Percentiles rank a stretch among this genome's conserved stretches.
phyloP scores from a whole-genome alignment of 2,888 invertebrate species.

The Machimus rusticus region DNA sequence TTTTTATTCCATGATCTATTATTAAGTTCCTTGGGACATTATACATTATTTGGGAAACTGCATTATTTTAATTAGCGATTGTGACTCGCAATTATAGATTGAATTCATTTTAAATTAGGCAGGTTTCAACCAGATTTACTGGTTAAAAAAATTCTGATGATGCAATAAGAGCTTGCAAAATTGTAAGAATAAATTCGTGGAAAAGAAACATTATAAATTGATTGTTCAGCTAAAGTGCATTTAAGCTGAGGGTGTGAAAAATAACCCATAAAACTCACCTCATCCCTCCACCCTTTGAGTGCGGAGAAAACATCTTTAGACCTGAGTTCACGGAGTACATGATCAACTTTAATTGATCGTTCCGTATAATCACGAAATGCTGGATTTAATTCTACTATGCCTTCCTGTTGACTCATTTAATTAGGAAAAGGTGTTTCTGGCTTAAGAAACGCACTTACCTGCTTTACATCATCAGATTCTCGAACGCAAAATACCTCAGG shows the following conservation, averaged over 20 bases:
- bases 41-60: no score
- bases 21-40: no score
- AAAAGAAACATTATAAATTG: no score
- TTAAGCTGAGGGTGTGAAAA: background rate
- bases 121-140: no score
- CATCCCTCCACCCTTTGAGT: slow-evolving; percentile 91
- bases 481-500: slow-evolving; percentile 74
- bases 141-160: no score
- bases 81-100: no score
- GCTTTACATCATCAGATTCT: slow-evolving; percentile 59
- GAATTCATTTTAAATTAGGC: no score
- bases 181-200: background rate
- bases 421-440: background rate
- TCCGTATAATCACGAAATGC: slow-evolving; percentile 86
- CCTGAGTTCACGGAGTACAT: slow-evolving; percentile 78
- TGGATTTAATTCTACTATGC: slow-evolving; percentile 84
- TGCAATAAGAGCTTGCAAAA: no score
- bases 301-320: slow-evolving; percentile 80
- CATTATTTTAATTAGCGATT: no score
- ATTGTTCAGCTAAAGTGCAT: background rate
- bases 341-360: slow-evolving; percentile 78
- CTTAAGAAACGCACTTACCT: slow-evolving; percentile 52
- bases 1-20: no score
- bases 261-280: slow-evolving; percentile 66
- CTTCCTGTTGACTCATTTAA: slow-evolving; percentile 56